Evolutionary conservation across 2,113 vertebrate genomes (phyloP), one percentile per base, ranked within the genome.

Genomic region (Nycticorax nycticorax): DNA sequence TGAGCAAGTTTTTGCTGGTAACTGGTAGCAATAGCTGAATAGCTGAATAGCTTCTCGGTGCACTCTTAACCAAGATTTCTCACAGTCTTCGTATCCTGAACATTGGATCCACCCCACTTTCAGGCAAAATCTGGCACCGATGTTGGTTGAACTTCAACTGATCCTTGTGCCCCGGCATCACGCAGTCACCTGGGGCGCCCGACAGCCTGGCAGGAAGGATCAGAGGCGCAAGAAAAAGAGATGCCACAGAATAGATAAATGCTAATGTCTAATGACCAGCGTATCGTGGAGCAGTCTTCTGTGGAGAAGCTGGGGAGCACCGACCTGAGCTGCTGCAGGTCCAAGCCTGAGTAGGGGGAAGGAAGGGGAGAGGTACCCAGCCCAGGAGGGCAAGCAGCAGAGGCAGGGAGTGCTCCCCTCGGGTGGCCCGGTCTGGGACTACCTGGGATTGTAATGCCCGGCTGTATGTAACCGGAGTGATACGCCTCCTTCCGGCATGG

Each of bases 401-500:
- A 47, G 57, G 66, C n/a, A 52, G 55, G 32, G 8, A 52, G 12
- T 53, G 33, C 11, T 88, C 62, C 69, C 7, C 16, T 9, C 0
- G 21, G 47, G 23, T 27, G 2, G 0, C 20, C 37, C 48, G 8
- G n/a, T 11, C 62, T 41, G 28, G 39, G 41, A 7, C 59, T 16
- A 37, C 15, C 60, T 33, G n/a, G 50, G 14, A 3, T 5, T 30
- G 4, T 15, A 24, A n/a, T 43, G 4, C 22, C 52, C 6, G 12
- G 12, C 2, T 47, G 47, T n/a, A 33, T 6, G n/a, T 4, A 26
- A 63, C 12, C 3, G 2, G 28, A 64, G 28, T 2, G 0, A 50
- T 17, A 21, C 14, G 24, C 45, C 47, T 81, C 68, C 76, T 41
- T 77, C 68, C 76, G 62, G 55, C 59, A 23, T 0, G 0, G 60